A percentile compares a stretch with the other conserved stretches of the same genome.
These are phyloP conservation scores for Botrylloides violaceus DNA, from an alignment of 23 tunicate species.

Conservation along the genomic window DNA sequence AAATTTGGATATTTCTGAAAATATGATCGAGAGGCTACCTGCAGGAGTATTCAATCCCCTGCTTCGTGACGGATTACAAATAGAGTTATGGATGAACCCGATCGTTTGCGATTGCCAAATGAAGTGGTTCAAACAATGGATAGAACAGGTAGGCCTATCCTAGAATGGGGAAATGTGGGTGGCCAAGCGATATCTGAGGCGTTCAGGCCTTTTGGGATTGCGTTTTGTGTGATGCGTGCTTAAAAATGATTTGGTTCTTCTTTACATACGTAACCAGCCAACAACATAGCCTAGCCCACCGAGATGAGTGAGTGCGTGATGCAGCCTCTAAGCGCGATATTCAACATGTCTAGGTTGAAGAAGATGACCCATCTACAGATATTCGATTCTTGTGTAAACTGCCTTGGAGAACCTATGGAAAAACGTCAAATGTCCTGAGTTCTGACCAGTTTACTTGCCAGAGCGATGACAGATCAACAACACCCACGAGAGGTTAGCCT, in stretches of 20 bases:
- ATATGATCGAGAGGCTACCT: slow-evolving; percentile 36
- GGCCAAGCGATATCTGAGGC: no score
- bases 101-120: slow-evolving; percentile 72
- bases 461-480: neutral
- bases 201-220: no score
- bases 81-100: slow-evolving; percentile 73
- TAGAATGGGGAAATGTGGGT: no score
- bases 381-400: slow-evolving; percentile 43
- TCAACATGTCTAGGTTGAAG: slow-evolving; percentile 49
- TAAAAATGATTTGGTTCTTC: no score
- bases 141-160: slow-evolving; percentile 47
- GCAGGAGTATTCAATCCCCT: slow-evolving; percentile 37
- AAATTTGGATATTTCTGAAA: slow-evolving; percentile 53
- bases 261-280: no score
- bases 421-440: slow-evolving; percentile 35
- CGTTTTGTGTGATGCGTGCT: no score
- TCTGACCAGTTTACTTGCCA: slow-evolving; percentile 34
- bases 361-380: slow-evolving; percentile 50
- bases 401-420: slow-evolving; percentile 31
- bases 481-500: neutral
- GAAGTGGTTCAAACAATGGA: slow-evolving; percentile 74
- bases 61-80: slow-evolving; percentile 32
- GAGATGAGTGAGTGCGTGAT: no score
- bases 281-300: no score
- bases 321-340: no score